A percentile compares a stretch with the other conserved stretches of the same genome.
Evolutionary conservation across 2,888 invertebrate species (phyloP).

Genomic region (Rhaphigaster nebulosa): DNA sequence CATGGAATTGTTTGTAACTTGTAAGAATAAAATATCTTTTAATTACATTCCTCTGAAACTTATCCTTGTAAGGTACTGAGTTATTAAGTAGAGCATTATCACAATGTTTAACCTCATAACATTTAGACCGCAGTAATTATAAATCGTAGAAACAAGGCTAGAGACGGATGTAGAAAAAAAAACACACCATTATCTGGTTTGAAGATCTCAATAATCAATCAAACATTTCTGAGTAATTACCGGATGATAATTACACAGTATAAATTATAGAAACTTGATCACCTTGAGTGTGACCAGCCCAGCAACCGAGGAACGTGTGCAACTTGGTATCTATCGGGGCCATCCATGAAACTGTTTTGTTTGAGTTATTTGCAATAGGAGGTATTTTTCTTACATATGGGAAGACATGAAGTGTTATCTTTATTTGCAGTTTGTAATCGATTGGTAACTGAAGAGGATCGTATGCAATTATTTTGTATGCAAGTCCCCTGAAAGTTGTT

Average conservation of each 20-base stretch:
- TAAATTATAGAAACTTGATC: slow-evolving; percentile 22
- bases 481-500: background rate
- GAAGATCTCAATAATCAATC: slow-evolving; percentile 31
- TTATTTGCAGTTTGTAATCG: background rate
- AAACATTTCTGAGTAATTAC: slow-evolving; percentile 26
- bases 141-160: slow-evolving; percentile 25
- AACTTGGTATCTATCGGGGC: slow-evolving; percentile 11
- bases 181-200: background rate
- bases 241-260: background rate
- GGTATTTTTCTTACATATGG: background rate
- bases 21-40: background rate
- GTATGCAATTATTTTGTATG: too few relatives aligned
- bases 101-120: background rate
- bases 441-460: too few relatives aligned
- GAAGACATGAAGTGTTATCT: background rate
- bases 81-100: background rate
- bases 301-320: background rate
- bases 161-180: background rate
- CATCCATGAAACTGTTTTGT: background rate
- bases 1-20: background rate
- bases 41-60: background rate
- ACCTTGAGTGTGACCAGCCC: background rate
- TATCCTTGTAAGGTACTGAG: background rate
- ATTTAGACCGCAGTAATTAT: background rate
- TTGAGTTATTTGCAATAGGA: background rate